A percentile compares a stretch with the other conserved stretches of the same genome.
phyloP scores from a whole-genome alignment of 2,888 invertebrate species.

The Andrena flavipes region DNA sequence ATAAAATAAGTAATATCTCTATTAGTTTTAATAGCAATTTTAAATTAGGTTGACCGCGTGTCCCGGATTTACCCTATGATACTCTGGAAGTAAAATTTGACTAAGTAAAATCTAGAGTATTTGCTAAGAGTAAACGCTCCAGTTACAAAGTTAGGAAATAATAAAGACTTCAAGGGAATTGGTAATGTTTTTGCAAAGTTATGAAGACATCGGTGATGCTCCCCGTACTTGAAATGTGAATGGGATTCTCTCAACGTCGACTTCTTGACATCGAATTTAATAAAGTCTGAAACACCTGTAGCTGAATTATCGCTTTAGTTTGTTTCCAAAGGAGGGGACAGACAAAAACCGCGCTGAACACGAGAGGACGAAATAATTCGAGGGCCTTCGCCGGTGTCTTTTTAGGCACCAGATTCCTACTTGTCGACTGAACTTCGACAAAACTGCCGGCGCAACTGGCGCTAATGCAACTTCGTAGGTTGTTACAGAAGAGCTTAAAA shows the following conservation, averaged over 20 bases:
- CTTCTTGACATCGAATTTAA: constrained; percentile 69
- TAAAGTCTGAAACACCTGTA: constrained; percentile 79
- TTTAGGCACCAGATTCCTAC: constrained; percentile 39
- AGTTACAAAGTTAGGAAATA: not conserved
- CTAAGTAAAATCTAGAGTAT: not conserved
- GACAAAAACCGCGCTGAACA: constrained; percentile 63
- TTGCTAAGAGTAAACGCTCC: not conserved
- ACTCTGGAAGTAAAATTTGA: not conserved
- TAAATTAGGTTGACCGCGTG: too few species aligned
- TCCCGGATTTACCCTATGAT: too few species aligned
- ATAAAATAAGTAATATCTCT: too few species aligned
- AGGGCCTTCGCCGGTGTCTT: constrained; percentile 42
- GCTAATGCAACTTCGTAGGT: constrained; percentile 63
- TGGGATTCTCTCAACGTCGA: not conserved
- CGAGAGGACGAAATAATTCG: constrained; percentile 59
- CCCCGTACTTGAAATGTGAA: not conserved
- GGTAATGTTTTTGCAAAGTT: not conserved
- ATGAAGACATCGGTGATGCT: not conserved
- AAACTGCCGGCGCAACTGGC: constrained; percentile 51
- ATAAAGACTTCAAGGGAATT: not conserved
- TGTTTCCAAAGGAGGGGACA: constrained; percentile 42
- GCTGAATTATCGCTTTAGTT: constrained; percentile 81
- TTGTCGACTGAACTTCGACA: constrained; percentile 47
- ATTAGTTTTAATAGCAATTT: too few species aligned
- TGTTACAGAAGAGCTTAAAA: constrained; percentile 56